Evolutionary conservation across 2,113 vertebrate genomes (phyloP), one percentile per base, ranked within the genome.

Genomic region (Muntiacus reevesi): DNA sequence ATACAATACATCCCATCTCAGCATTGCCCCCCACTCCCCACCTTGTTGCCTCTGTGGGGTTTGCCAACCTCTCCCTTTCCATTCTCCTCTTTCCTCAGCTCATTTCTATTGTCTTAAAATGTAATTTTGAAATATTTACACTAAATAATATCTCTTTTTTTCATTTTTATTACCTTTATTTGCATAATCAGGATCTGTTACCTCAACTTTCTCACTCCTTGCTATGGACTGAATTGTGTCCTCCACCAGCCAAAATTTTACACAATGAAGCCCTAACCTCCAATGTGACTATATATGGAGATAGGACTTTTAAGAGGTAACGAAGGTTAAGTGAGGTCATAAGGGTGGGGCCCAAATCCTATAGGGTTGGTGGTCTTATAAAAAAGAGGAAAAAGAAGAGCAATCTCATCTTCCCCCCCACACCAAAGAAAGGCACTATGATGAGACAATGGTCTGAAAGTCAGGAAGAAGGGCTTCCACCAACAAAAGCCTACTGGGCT

Each of bases 1-100:
- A 9, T 5, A 15, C 7, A 15, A 7, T 27, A 50, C 30, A 1
- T 1, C 7, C 17, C 25, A 54, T 28, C 28, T 64, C 57, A 67
- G 5, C 30, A 10, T 10, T 25, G 14, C 43, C 57, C 79, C 28
- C 15, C 0, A 4, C 54, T 45, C 30, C 47, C 76, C 9, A 54
- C 12, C 3, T n/a, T 2, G 2, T 33, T 1, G 0, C 14, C 33
- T 67, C 33, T 36, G 5, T 25, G 59, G 3, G 47, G 15, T 9
- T 57, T 62, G 57, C 62, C 33, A 83, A 1, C 36, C 15, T 94
- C 9, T 76, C 25, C 21, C 45, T 79, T 33, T 85, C 33, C 21
- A 52, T 62, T 76, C 12, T 89, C 2, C 76, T 36, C 30, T 91
- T 87, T 91, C 27, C 3, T 84, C 84, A 17, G 4, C 5, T 1